Evolutionary conservation across 2,113 vertebrate genomes (phyloP), one percentile per base, ranked within the genome.

Genomic region (Leptosomus discolor): DNA sequence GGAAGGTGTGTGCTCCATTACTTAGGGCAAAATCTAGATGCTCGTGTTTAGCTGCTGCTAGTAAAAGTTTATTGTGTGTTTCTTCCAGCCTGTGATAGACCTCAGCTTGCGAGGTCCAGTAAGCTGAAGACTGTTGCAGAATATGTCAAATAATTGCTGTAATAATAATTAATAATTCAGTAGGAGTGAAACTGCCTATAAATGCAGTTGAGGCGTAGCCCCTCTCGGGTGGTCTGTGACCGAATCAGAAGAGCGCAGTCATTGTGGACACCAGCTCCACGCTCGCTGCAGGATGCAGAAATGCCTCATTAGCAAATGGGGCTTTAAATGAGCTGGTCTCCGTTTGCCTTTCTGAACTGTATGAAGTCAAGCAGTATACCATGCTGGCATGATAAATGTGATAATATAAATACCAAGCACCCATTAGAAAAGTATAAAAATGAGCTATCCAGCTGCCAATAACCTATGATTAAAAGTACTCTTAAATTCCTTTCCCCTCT

Each of bases 391-490:
- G 71, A n/a, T 53, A 51, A 48, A 83, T 53, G 37, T 56, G 41
- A 32, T 21, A 37, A 85, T 85, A 70, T 24, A 87, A 85, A 87
- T 56, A 91, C 77, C 48, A 53, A 57, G 65, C 39, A 69, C 22
- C 60, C 41, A 6, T 71, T 92, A 94, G 81, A 37, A 88, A 94
- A 60, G 70, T 37, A 18, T 26, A 90, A 51, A 85, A 96, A 87
- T 19, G 78, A 92, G 75, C 68, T 81, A 29, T 73, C 51, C 61
- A 78, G 56, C 91, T 96, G 94, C 82, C 90, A 96, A 85, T 96
- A 96, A 93, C 51, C 63, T 60, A 5, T 92, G 85, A 86, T 92
- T 79, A 76, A 97, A 92, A 92, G 54, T 73, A 68, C 65, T 83
- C 64, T 22, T 27, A 68, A 88, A 92, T 87, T 84, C 84, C 61